Conservation (phyloP, 2,113 vertebrate species). For the Trematocara macrostoma region DNA sequence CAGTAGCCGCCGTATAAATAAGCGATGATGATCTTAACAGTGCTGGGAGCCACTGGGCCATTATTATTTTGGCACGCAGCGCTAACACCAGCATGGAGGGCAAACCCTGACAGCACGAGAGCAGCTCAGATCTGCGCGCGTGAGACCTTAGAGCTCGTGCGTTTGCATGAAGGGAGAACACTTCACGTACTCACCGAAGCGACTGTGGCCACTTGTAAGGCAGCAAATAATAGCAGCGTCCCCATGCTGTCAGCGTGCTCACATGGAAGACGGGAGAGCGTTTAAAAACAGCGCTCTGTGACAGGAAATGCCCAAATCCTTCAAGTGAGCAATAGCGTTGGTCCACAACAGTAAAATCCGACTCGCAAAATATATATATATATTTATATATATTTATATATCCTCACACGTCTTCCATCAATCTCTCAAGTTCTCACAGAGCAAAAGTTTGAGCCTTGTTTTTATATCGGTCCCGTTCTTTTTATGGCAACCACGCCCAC, state of each 20-base stretch:
- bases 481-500: slow-evolving; percentile 54
- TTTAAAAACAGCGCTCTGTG: neutral
- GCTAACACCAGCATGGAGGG: neutral
- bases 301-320: slow-evolving; percentile 17
- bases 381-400: neutral
- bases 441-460: slow-evolving; percentile 6
- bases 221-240: slow-evolving; percentile 47
- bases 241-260: slow-evolving; percentile 59
- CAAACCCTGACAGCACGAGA: neutral
- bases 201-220: slow-evolving; percentile 40
- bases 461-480: slow-evolving; percentile 52
- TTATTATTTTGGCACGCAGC: neutral
- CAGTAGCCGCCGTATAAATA: neutral
- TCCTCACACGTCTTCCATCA: slow-evolving; percentile 20
- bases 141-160: neutral
- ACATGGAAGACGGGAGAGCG: neutral
- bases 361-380: neutral
- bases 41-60: neutral
- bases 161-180: neutral
- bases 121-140: neutral
- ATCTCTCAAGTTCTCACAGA: slow-evolving; percentile 10
- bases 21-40: neutral
- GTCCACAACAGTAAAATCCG: slow-evolving; percentile 43
- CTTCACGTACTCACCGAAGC: slow-evolving; percentile 51
- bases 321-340: slow-evolving; percentile 3